These are phyloP conservation scores for Phyto melanocephala DNA, from an alignment of 2,888 invertebrate genomes.

Conservation along the genomic window DNA sequence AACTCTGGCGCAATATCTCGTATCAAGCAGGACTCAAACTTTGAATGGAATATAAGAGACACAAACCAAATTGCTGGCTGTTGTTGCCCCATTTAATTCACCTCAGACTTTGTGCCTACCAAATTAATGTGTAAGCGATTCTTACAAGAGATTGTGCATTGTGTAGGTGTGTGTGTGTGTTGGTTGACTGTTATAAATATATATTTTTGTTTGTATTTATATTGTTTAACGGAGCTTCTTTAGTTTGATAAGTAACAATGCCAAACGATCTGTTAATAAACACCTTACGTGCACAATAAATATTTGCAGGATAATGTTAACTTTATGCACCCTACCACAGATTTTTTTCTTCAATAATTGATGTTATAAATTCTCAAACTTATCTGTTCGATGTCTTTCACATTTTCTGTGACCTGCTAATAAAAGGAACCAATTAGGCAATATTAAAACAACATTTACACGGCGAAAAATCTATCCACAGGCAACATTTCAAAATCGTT, in stretches of 20 bases:
- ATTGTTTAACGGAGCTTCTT: conserved; percentile 33
- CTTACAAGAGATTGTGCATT: neutral
- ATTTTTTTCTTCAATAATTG: too few relatives aligned
- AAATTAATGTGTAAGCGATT: conserved; percentile 21
- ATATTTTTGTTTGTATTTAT: neutral
- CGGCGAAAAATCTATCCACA: too few relatives aligned
- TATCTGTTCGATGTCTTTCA: too few relatives aligned
- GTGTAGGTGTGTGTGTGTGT: neutral
- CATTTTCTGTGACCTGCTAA: too few relatives aligned
- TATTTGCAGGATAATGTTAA: conserved; percentile 66
- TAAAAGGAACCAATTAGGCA: too few relatives aligned
- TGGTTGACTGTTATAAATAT: neutral
- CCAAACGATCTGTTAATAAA: conserved; percentile 77
- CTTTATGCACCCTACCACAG: neutral
- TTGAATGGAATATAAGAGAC: neutral
- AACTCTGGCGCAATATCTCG: conserved; percentile 1
- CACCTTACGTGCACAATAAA: conserved; percentile 69
- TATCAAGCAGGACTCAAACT: conserved; percentile 21
- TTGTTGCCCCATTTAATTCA: conserved; percentile 42
- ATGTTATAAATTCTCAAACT: too few relatives aligned
- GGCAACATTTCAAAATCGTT: too few relatives aligned
- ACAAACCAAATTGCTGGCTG: conserved; percentile 20
- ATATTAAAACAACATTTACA: too few relatives aligned
- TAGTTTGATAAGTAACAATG: conserved; percentile 40
- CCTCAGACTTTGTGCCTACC: conserved; percentile 21